These are phyloP conservation scores for Lycaena phlaeas DNA, from an alignment of 2,888 invertebrate genomes.

Conservation along the genomic window DNA sequence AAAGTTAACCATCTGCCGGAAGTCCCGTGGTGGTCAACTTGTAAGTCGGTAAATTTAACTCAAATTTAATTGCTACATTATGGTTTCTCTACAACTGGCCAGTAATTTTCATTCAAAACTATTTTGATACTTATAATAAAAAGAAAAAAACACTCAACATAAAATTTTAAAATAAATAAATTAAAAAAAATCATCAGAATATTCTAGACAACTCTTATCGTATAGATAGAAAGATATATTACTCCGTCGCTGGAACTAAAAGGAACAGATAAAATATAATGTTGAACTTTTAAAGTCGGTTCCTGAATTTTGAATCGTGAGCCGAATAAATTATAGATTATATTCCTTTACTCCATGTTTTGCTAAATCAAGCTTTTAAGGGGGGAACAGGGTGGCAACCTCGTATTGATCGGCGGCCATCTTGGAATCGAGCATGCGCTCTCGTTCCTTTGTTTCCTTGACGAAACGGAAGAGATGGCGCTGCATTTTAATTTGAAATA, in stretches of 20 bases:
- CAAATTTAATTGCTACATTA: too few relatives aligned
- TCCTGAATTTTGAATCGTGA: slow-evolving; percentile 22
- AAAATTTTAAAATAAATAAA: too few relatives aligned
- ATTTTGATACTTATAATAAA: background rate
- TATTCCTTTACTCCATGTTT: slow-evolving; percentile 27
- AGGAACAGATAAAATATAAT: slow-evolving; percentile 45
- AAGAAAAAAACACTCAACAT: background rate
- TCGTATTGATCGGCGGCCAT: slow-evolving; percentile 65
- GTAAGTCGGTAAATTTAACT: too few relatives aligned
- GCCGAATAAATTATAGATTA: slow-evolving; percentile 20
- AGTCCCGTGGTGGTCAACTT: too few relatives aligned
- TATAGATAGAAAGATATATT: slow-evolving; percentile 10
- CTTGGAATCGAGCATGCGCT: slow-evolving; percentile 53
- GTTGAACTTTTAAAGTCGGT: slow-evolving; percentile 30
- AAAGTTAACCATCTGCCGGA: too few relatives aligned
- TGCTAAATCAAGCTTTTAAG: slow-evolving; percentile 27
- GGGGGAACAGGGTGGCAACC: slow-evolving; percentile 51
- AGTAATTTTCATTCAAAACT: too few relatives aligned
- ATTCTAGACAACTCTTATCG: slow-evolving; percentile 5
- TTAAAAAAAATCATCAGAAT: too few relatives aligned
- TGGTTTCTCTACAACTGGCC: too few relatives aligned
- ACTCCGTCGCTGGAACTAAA: slow-evolving; percentile 24
- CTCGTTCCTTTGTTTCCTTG: slow-evolving; percentile 24
- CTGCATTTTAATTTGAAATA: slow-evolving; percentile 20
- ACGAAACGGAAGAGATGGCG: slow-evolving; percentile 55